phyloP scores from a whole-genome alignment of 1,140 invertebrate genomes.

The Acromyrmex heyeri region DNA sequence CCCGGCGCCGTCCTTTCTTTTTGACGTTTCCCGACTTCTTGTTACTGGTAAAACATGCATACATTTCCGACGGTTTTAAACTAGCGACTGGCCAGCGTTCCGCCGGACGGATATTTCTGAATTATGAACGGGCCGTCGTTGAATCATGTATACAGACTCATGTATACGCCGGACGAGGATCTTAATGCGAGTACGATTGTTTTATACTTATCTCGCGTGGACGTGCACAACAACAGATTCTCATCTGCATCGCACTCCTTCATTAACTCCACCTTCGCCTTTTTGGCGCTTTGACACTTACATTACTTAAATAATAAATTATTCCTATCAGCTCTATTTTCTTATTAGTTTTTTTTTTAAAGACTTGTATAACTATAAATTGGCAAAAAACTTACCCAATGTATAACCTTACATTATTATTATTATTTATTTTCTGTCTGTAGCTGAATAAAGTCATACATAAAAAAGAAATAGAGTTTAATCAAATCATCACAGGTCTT shows the following conservation, averaged over 20 bases:
- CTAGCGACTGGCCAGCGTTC: conserved; percentile 19
- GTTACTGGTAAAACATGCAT: conserved; percentile 67
- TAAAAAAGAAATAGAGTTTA: too few relatives aligned
- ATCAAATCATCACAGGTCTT: neutral
- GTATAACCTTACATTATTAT: too few relatives aligned
- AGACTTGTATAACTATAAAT: too few relatives aligned
- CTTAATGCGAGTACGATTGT: conserved; percentile 62
- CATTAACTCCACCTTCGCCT: neutral
- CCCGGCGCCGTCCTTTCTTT: conserved; percentile 44
- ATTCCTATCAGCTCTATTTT: too few relatives aligned
- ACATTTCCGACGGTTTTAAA: conserved; percentile 51
- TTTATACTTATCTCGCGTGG: neutral
- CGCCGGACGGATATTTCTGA: conserved; percentile 69
- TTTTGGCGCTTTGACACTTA: neutral
- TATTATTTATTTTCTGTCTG: too few relatives aligned
- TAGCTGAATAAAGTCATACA: too few relatives aligned
- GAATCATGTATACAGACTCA: conserved; percentile 50
- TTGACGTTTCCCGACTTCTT: conserved; percentile 46
- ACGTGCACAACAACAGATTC: neutral
- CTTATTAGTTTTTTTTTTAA: too few relatives aligned
- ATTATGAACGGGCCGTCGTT: conserved; percentile 63
- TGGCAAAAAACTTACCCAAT: too few relatives aligned
- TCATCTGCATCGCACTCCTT: neutral
- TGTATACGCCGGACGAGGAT: conserved; percentile 28
- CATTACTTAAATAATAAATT: too few relatives aligned